Conservation (phyloP, 2,888 invertebrate species). For the Caenorhabditis sp. region DNA sequence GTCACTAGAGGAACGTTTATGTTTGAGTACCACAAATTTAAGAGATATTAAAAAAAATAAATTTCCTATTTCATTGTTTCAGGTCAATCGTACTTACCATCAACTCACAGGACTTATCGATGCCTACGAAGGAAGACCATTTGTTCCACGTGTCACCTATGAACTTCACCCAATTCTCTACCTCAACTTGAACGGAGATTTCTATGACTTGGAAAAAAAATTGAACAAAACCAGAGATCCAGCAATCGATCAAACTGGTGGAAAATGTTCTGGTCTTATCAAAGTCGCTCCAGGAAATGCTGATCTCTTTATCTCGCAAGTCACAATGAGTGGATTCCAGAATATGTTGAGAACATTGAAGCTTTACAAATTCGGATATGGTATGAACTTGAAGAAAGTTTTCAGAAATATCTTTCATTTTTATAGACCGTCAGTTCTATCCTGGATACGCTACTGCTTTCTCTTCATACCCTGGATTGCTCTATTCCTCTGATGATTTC, state of each 20-base stretch:
- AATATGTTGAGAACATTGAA: slow-evolving; percentile 67
- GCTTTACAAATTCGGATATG: slow-evolving; percentile 78
- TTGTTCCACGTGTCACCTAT: slow-evolving; percentile 53
- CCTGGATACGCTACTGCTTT: slow-evolving; percentile 67
- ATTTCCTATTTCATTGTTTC: neutral
- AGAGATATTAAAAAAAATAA: neutral
- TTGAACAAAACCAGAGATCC: slow-evolving; percentile 70
- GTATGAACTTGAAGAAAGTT: too few species aligned
- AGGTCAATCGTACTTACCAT: slow-evolving; percentile 62
- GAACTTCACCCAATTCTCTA: slow-evolving; percentile 63
- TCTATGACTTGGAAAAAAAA: slow-evolving; percentile 69
- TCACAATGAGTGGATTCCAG: slow-evolving; percentile 70
- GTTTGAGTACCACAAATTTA: too few species aligned
- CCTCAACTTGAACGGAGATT: slow-evolving; percentile 67
- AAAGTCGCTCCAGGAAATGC: slow-evolving; percentile 68
- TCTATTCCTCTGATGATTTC: slow-evolving; percentile 71
- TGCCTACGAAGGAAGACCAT: slow-evolving; percentile 52
- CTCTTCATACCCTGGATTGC: slow-evolving; percentile 71
- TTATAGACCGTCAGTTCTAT: slow-evolving; percentile 71
- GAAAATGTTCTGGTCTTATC: slow-evolving; percentile 67
- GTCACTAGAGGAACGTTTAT: too few species aligned
- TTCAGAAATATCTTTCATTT: neutral
- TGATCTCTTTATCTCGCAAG: slow-evolving; percentile 69
- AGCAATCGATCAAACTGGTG: slow-evolving; percentile 52
- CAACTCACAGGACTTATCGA: slow-evolving; percentile 64